Conservation (phyloP, 2,113 vertebrate species). For the Upupa epops region DNA sequence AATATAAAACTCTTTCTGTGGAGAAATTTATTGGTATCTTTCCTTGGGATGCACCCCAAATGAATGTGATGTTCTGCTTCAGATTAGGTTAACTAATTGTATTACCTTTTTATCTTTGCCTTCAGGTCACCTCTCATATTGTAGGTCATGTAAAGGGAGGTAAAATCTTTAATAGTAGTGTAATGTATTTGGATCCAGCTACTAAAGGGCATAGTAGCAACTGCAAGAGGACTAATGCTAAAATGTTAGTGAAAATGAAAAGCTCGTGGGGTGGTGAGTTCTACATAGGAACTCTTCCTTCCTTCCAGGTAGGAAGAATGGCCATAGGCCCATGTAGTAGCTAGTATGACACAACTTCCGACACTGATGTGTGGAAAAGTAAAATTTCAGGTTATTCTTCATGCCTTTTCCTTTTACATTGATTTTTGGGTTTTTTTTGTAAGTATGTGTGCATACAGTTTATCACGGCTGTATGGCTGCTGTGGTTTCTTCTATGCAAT, state of each 20-base stretch:
- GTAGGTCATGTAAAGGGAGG: slow-evolving; percentile 3
- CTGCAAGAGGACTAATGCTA: slow-evolving; percentile 40
- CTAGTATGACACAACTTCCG: not conserved
- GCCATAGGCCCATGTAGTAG: not conserved
- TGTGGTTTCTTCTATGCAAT: not conserved
- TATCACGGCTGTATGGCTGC: rapidly evolving
- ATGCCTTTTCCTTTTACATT: not conserved
- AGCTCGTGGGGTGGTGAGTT: not conserved
- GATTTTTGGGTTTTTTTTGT: not conserved
- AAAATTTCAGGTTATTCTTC: not conserved
- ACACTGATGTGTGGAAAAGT: not conserved
- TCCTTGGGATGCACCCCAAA: slow-evolving; percentile 23
- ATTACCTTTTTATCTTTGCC: slow-evolving; percentile 46
- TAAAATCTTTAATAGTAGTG: slow-evolving; percentile 46
- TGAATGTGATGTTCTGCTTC: slow-evolving; percentile 39
- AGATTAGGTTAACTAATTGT: slow-evolving; percentile 54
- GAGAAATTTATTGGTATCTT: not conserved
- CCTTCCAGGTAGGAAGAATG: not conserved
- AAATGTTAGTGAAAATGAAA: slow-evolving; percentile 59
- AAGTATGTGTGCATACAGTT: not conserved
- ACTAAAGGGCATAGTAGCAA: slow-evolving; percentile 49
- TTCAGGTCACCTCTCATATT: slow-evolving; percentile 46
- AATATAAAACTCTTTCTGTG: not conserved
- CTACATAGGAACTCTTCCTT: too few relatives aligned
- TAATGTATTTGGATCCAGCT: slow-evolving; percentile 54